Evolutionary conservation across 2,113 vertebrate species (phyloP).

Genomic region (Rhadina sibilatrix): DNA sequence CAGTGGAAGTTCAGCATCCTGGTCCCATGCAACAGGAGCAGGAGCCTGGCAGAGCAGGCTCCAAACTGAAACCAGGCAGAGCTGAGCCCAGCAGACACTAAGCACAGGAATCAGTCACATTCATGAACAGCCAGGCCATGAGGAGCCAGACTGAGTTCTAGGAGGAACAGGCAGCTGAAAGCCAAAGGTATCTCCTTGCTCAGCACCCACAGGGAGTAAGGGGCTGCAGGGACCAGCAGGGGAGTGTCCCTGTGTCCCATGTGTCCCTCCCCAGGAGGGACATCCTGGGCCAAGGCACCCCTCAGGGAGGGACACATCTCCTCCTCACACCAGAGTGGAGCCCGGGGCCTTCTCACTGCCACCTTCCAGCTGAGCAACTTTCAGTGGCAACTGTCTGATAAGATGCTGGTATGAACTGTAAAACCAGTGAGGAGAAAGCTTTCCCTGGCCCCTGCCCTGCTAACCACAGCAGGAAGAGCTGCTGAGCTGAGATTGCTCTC

Average conservation of each 20-base stretch:
- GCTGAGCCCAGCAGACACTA: background rate
- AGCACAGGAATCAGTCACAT: background rate
- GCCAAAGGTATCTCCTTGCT: background rate
- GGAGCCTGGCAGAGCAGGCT: background rate
- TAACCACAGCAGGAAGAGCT: slow-evolving; percentile 64
- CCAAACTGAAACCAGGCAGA: background rate
- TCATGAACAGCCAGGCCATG: background rate
- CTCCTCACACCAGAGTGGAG: background rate
- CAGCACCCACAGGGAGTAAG: background rate
- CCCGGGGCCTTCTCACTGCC: fast-evolving
- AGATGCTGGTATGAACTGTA: background rate
- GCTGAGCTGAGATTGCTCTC: slow-evolving; percentile 23
- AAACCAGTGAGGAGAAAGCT: background rate
- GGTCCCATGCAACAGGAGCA: fast-evolving
- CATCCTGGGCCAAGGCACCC: background rate
- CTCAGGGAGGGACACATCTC: background rate
- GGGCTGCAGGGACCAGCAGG: background rate
- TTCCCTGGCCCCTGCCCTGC: slow-evolving; percentile 10
- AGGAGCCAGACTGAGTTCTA: background rate
- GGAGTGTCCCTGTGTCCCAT: no score
- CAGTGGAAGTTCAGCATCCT: background rate
- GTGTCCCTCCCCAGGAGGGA: background rate
- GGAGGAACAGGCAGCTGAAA: background rate
- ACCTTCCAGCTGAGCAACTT: background rate
- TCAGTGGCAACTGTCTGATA: background rate